Base-by-base conservation (phyloP, 1,140 invertebrate species). In the Tribolium madens region DNA sequence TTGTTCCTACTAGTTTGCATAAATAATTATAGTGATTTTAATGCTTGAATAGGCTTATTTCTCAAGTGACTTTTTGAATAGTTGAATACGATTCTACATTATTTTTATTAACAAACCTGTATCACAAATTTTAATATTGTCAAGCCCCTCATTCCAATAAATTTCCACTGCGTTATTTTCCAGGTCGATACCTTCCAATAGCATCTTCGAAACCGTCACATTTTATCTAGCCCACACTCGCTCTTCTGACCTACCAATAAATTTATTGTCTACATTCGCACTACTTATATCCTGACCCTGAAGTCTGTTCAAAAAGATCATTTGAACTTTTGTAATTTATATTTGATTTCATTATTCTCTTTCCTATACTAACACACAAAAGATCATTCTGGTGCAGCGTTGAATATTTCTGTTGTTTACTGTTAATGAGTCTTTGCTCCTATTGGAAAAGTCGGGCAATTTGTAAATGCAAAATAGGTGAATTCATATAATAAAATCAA, bases 11-110 rank as follows among this genome's bases (percentile, higher is more conserved):
- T 53, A 17, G 3, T 53, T 15, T 12, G 6, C n/a, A 31, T 12
- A 33, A 17, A 70, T 33, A 17, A 14, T 9, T 5, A 33, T 52
- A 17, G 71, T 12, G 3, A 73, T 46, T 21, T 21, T 14, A 15
- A 17, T 21, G 14, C 14, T 21, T 53, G 36, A 48, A 73, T 17
- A 73, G 50, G 50, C 15, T 73, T 5, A 48, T 48, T 48, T 50
- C 21, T 26, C 21, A 26, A 73, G 50, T 52, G 13, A 7, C 15
- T 13, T 2, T 60, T 31, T 73, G 6, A n/a, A 7, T 64, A 14
- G 64, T 18, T 26, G 31, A 33, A 75, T n/a, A n/a, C 15, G 9
- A 73, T 5, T 73, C 6, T 13, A 10, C 46, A 47, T n/a, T 70
- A n/a, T 36, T 75, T 21, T 69, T 69, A 71, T 42, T 9, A 7